These are phyloP conservation scores for Oppia nitens DNA, from an alignment of 1,140 invertebrate genomes.

Conservation along the genomic window DNA sequence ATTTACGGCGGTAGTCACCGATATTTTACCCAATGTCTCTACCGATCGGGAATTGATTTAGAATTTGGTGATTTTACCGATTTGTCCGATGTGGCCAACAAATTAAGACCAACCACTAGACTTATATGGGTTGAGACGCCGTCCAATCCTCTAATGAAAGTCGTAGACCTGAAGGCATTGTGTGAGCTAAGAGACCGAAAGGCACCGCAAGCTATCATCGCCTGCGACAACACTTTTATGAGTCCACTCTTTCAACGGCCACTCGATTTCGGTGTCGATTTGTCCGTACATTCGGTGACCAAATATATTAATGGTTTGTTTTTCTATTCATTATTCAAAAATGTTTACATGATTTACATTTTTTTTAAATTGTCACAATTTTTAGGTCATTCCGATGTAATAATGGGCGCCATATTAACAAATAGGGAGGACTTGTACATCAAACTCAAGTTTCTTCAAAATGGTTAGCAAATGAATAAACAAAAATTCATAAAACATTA, in stretches of 20 bases:
- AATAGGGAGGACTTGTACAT: conserved; percentile 52
- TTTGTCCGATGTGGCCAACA: conserved; percentile 43
- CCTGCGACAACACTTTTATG: conserved; percentile 94
- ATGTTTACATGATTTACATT: no score
- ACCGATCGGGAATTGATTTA: conserved; percentile 47
- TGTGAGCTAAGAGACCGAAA: conserved; percentile 40
- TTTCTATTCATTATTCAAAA: no score
- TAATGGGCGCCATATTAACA: conserved; percentile 77
- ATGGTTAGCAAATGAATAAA: conserved; percentile 40
- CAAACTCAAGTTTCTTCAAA: conserved; percentile 68
- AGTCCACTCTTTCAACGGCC: conserved; percentile 85
- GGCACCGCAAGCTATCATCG: conserved; percentile 51
- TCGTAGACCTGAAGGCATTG: conserved; percentile 69
- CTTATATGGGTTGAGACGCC: conserved; percentile 94
- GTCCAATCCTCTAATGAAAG: conserved; percentile 87
- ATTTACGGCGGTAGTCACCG: conserved; percentile 81
- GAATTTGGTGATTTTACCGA: conserved; percentile 65
- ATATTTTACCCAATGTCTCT: conserved; percentile 40
- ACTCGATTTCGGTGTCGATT: conserved; percentile 72
- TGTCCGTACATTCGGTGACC: conserved; percentile 79
- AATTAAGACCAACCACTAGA: conserved; percentile 67
- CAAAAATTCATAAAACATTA: neutral
- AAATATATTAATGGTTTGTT: conserved; percentile 84
- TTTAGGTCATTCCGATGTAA: conserved; percentile 72
- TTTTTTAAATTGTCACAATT: neutral